These are phyloP conservation scores for Sylvilagus floridanus DNA, from an alignment of 2,797 vertebrate species.

Conservation along the genomic window DNA sequence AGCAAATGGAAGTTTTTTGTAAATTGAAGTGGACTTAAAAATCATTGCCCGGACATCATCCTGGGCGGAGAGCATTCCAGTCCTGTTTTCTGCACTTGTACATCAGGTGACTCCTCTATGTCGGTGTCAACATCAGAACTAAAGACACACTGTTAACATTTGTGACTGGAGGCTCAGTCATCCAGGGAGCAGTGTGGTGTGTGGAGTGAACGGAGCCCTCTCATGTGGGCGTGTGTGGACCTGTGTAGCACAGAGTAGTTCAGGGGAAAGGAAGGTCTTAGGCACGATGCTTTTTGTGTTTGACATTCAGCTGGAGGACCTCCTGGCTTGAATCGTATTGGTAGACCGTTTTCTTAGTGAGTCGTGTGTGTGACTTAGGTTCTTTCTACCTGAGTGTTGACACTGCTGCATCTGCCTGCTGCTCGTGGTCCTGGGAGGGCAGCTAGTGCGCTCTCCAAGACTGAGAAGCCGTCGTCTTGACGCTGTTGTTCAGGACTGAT, in stretches of 20 bases:
- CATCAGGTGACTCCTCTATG: neutral
- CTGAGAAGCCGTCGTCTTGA: no score
- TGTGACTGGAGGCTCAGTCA: no score
- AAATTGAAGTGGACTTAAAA: neutral
- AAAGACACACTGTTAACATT: neutral
- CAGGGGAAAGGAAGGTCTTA: neutral
- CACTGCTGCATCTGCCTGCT: neutral
- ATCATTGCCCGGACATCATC: neutral
- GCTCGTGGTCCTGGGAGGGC: accelerated
- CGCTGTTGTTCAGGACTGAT: neutral
- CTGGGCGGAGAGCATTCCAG: neutral
- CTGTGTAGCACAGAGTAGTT: neutral
- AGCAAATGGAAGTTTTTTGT: neutral
- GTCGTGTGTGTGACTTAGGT: neutral
- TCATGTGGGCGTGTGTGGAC: neutral
- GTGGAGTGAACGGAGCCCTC: neutral
- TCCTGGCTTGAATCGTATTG: neutral
- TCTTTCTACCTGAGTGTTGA: neutral
- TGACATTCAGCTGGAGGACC: neutral
- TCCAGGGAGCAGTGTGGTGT: neutral
- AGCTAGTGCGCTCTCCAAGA: neutral
- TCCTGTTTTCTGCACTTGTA: neutral
- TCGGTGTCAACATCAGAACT: neutral
- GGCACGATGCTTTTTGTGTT: neutral
- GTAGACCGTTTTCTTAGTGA: neutral